These are phyloP conservation scores for Papilio helenus DNA, from an alignment of 1,140 invertebrate species.

Conservation along the genomic window DNA sequence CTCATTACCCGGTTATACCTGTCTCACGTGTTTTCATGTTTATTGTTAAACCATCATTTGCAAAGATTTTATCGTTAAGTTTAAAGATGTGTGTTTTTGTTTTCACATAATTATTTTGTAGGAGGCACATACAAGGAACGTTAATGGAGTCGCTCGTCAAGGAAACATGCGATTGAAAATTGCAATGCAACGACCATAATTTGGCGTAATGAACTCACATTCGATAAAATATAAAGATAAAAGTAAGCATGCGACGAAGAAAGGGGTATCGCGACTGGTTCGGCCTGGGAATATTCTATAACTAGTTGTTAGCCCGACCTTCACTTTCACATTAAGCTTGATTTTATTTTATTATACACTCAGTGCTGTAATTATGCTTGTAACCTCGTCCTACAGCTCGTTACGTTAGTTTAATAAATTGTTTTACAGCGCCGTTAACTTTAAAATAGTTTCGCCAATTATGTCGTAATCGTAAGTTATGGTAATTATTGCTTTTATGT, in stretches of 20 bases:
- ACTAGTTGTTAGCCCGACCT: constrained; percentile 43
- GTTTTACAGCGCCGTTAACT: constrained; percentile 50
- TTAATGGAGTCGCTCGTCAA: constrained; percentile 60
- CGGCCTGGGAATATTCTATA: constrained; percentile 33
- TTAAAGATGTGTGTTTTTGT: constrained; percentile 25
- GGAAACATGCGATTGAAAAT: constrained; percentile 67
- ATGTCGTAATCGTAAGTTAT: constrained; percentile 42
- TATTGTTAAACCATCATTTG: constrained; percentile 15
- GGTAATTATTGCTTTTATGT: constrained; percentile 61
- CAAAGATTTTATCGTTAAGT: constrained; percentile 13
- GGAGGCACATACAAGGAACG: constrained; percentile 39
- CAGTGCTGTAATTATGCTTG: constrained; percentile 23
- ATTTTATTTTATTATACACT: constrained; percentile 47
- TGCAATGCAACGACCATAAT: constrained; percentile 66
- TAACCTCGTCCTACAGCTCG: constrained; percentile 21
- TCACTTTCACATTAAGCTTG: constrained; percentile 48
- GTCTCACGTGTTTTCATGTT: not conserved
- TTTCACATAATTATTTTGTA: constrained; percentile 40
- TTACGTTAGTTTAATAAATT: constrained; percentile 42
- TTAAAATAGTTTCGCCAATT: constrained; percentile 51
- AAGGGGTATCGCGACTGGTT: constrained; percentile 34
- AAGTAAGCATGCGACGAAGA: constrained; percentile 59
- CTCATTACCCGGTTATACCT: not conserved
- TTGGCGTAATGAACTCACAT: constrained; percentile 70
- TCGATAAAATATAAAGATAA: constrained; percentile 55